These are phyloP conservation scores for Ageneiosus marmoratus DNA, from an alignment of 2,113 vertebrate species.

Conservation along the genomic window DNA sequence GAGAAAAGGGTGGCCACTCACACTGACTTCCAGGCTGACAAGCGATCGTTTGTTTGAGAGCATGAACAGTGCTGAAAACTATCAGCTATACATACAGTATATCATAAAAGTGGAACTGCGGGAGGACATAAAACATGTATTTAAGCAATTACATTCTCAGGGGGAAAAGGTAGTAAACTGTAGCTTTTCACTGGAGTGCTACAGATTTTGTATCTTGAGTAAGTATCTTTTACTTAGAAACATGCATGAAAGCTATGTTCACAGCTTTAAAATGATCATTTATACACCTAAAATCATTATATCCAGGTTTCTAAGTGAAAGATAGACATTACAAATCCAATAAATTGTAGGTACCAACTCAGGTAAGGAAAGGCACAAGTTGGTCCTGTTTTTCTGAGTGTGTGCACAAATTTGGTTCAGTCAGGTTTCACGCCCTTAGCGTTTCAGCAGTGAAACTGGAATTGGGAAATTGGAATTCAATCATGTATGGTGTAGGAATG, in stretches of 20 bases:
- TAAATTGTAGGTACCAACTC: background rate
- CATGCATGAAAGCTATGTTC: too few species aligned
- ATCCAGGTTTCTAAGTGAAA: background rate
- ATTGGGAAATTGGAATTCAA: background rate
- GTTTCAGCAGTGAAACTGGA: background rate
- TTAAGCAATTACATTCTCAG: background rate
- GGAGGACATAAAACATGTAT: background rate
- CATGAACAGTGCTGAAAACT: background rate
- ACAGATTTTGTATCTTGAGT: background rate
- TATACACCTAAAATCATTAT: background rate
- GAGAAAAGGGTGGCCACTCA: constrained; percentile 66
- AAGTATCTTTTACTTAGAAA: background rate
- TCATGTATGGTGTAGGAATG: background rate
- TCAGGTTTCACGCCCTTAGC: background rate
- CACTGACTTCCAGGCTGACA: constrained; percentile 72
- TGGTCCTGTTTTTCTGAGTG: background rate
- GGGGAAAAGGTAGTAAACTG: background rate
- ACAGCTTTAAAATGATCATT: background rate
- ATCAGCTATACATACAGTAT: too few species aligned
- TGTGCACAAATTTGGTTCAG: background rate
- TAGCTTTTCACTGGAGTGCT: background rate
- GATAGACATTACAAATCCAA: background rate
- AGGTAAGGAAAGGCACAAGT: background rate
- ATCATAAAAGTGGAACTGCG: background rate
- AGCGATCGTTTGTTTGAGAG: constrained; percentile 35